phyloP scores from a whole-genome alignment of 2,113 vertebrate genomes.

The Caracal caracal region DNA sequence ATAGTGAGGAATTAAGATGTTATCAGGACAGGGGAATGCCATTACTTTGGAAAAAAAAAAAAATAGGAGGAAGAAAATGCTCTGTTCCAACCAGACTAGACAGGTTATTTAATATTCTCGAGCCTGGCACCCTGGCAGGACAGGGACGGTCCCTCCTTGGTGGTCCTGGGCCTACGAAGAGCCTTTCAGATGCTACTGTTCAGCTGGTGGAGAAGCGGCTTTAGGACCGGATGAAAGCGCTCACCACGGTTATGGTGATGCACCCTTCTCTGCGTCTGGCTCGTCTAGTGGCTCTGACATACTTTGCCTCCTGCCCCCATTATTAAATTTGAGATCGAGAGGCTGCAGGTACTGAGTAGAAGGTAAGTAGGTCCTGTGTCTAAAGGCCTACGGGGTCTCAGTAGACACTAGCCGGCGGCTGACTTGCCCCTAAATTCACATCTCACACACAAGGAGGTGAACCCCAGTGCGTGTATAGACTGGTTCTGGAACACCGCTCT shows the following conservation, averaged over 20 bases:
- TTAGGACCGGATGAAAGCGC: background rate
- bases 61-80: background rate
- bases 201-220: background rate
- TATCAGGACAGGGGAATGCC: background rate
- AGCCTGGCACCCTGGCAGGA: fast-evolving
- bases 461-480: fast-evolving
- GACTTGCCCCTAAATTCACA: no score
- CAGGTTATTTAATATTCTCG: background rate
- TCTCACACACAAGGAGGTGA: no score
- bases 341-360: no score
- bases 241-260: background rate
- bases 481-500: fast-evolving
- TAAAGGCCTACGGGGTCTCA: background rate
- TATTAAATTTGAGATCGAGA: background rate
- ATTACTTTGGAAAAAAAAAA: background rate
- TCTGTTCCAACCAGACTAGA: background rate
- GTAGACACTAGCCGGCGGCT: background rate
- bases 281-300: background rate
- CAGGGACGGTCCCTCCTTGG: fast-evolving
- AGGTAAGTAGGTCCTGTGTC: background rate
- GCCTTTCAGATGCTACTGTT: background rate
- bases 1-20: background rate
- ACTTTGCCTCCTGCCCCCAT: background rate
- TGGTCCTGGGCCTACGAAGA: fast-evolving
- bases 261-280: background rate